phyloP scores from a whole-genome alignment of 2,797 vertebrate species.

The Presbytis comata region DNA sequence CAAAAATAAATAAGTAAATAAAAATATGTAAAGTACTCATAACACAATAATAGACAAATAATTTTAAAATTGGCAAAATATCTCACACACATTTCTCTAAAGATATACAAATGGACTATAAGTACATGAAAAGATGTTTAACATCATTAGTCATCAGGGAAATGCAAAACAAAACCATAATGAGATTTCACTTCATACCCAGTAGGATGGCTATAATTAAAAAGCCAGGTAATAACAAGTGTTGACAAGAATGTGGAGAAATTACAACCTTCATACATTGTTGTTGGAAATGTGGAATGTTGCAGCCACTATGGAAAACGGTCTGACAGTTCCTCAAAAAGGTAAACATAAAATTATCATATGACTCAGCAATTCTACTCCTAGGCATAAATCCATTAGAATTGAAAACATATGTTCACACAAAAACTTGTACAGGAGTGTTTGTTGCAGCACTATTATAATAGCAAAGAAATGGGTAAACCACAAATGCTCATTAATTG shows the following conservation, averaged over 20 bases:
- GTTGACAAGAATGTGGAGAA: background rate
- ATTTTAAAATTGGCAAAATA: background rate
- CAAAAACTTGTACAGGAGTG: background rate
- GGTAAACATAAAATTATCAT: background rate
- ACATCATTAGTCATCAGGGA: background rate
- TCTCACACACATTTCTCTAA: conserved; percentile 22
- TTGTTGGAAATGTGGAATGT: background rate
- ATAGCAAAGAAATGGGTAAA: background rate
- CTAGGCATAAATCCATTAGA: background rate
- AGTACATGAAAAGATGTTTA: background rate
- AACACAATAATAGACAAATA: background rate
- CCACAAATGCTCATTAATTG: background rate
- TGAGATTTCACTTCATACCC: background rate
- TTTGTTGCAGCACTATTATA: conserved; percentile 19
- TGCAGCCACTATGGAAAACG: background rate
- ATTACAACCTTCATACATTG: background rate
- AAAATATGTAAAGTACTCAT: background rate
- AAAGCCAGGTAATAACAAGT: background rate
- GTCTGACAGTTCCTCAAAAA: background rate
- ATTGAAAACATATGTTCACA: background rate
- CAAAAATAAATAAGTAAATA: background rate
- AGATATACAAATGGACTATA: background rate
- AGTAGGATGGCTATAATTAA: background rate
- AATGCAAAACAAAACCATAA: conserved; percentile 33
- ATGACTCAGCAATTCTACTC: background rate